A percentile compares a stretch with the other conserved stretches of the same genome.
Evolutionary conservation across 2,113 vertebrate species (phyloP).

Genomic region (Lynx canadensis): DNA sequence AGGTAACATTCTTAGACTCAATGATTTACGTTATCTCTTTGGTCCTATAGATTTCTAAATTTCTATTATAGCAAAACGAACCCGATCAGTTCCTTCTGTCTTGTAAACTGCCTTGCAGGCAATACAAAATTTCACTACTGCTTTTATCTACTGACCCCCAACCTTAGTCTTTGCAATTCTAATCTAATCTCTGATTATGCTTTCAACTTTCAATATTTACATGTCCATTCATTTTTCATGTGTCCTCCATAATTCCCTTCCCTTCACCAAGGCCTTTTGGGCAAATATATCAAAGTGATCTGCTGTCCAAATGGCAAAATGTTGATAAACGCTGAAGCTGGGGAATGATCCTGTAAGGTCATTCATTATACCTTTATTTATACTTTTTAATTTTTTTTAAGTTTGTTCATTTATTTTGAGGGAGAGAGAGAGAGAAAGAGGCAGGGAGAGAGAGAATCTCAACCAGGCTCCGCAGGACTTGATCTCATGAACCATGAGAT

Average conservation of each 20-base stretch:
- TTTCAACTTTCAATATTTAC: background rate
- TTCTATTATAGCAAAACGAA: background rate
- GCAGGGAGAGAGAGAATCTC: no score
- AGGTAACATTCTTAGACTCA: background rate
- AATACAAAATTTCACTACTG: background rate
- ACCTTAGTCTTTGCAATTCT: background rate
- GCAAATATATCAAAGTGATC: background rate
- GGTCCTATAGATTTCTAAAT: background rate
- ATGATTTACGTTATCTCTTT: background rate
- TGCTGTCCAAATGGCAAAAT: background rate
- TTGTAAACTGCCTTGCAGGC: background rate
- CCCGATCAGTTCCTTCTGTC: background rate
- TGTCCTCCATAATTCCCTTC: background rate
- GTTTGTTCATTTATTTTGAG: no score
- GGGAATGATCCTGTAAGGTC: background rate
- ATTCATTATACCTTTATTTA: background rate
- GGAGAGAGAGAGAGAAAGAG: no score
- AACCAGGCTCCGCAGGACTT: no score
- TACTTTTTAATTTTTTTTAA: background rate
- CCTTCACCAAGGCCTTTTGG: background rate
- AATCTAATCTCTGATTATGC: background rate
- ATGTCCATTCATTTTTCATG: background rate
- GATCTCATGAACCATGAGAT: no score
- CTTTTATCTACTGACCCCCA: background rate
- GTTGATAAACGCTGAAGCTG: background rate